Conservation (phyloP, 1,140 invertebrate species). For the Dufourea novaeangliae region DNA sequence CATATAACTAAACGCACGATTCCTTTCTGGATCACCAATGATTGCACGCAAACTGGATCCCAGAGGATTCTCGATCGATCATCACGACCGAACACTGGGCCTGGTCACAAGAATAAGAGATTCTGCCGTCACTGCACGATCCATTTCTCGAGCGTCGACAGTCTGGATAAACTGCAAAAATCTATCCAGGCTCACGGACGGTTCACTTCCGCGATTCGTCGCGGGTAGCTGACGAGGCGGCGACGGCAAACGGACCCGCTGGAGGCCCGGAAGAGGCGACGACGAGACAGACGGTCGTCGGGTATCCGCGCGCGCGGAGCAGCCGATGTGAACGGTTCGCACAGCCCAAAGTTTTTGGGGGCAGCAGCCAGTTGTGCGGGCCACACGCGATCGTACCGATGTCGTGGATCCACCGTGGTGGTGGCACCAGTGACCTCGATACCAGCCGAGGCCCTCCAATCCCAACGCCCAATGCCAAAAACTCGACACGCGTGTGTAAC, state of each 20-base stretch:
- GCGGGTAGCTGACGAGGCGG: conserved; percentile 24
- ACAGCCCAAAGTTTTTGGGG: conserved; percentile 73
- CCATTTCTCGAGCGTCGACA: not conserved
- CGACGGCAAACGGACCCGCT: not conserved
- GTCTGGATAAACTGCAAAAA: too few relatives aligned
- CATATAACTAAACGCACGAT: not conserved
- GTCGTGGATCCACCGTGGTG: conserved; percentile 71
- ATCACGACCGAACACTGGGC: not conserved
- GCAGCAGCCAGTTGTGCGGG: conserved; percentile 64
- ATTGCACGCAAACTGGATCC: not conserved
- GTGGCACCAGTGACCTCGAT: conserved; percentile 81
- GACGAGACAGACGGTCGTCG: not conserved
- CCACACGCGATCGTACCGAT: conserved; percentile 72
- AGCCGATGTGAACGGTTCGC: conserved; percentile 69
- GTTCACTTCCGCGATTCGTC: conserved; percentile 7
- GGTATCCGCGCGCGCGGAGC: conserved; percentile 35
- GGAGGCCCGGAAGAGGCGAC: conserved; percentile 12
- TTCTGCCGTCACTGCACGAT: not conserved
- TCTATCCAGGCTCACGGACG: too few relatives aligned
- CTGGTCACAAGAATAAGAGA: not conserved
- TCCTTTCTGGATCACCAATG: not conserved
- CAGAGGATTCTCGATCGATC: not conserved
- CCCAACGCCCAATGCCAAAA: conserved; percentile 79
- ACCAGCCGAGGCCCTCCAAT: conserved; percentile 75
- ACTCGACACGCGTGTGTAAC: conserved; percentile 62